These are phyloP conservation scores for Onthophagus sagittarius DNA, from an alignment of 2,888 invertebrate species.

Conservation along the genomic window DNA sequence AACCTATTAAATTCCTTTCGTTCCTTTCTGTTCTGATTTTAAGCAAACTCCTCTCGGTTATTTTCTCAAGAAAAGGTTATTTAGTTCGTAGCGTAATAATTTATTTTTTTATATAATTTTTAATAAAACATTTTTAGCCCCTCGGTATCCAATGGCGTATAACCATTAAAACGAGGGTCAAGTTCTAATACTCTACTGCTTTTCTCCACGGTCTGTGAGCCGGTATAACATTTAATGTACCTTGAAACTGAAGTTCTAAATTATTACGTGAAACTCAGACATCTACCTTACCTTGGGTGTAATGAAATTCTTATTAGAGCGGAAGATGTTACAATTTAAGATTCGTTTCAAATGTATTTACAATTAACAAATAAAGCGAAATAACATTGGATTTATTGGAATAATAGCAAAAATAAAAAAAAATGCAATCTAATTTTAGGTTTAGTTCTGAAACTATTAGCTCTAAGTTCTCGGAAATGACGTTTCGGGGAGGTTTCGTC, in stretches of 20 bases:
- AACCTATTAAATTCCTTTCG: background rate
- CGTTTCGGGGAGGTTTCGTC: background rate
- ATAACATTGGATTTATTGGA: too few relatives aligned
- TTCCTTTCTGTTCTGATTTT: background rate
- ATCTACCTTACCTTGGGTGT: background rate
- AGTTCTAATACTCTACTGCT: background rate
- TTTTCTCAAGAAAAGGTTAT: background rate
- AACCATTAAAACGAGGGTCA: background rate
- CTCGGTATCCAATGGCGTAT: background rate
- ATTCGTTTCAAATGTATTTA: background rate
- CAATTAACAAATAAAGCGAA: background rate
- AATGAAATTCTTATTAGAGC: background rate
- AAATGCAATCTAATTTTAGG: background rate
- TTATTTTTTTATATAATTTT: too few relatives aligned
- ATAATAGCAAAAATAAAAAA: background rate
- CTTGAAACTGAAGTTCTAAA: background rate
- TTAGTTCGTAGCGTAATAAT: background rate
- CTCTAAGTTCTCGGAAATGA: background rate
- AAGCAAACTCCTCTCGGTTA: background rate
- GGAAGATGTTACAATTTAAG: background rate
- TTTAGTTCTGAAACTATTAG: background rate
- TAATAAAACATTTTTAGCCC: too few relatives aligned
- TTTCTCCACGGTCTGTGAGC: background rate
- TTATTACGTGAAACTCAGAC: background rate
- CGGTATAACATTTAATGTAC: background rate